These are phyloP conservation scores for Cenopis cana DNA, from an alignment of 2,888 invertebrate genomes.

Conservation along the genomic window DNA sequence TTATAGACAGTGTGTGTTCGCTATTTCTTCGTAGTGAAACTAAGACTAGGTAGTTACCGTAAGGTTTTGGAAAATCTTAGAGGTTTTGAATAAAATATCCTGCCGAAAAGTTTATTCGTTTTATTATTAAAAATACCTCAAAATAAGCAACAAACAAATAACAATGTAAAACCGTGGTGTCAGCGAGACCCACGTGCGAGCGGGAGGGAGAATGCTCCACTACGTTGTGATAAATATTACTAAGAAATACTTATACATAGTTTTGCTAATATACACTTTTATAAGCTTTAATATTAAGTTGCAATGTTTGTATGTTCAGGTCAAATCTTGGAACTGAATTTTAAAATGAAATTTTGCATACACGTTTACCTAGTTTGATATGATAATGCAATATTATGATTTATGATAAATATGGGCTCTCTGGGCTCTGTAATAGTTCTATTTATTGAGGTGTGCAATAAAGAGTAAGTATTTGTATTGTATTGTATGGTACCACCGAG, in stretches of 20 bases:
- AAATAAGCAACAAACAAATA: constrained; percentile 85
- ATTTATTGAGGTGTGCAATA: too few species aligned
- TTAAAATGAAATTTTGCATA: too few species aligned
- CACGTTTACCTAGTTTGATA: too few species aligned
- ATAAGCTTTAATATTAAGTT: too few species aligned
- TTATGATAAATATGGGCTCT: too few species aligned
- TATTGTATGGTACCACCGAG: too few species aligned
- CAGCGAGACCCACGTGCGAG: constrained; percentile 54
- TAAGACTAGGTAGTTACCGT: constrained; percentile 44
- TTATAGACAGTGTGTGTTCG: constrained; percentile 8
- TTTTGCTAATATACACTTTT: too few species aligned
- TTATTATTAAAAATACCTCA: constrained; percentile 82
- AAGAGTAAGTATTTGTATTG: too few species aligned
- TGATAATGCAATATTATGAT: too few species aligned
- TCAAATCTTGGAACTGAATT: too few species aligned
- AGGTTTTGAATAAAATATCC: constrained; percentile 75
- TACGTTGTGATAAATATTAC: not conserved
- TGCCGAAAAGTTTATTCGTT: constrained; percentile 72
- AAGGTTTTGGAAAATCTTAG: constrained; percentile 60
- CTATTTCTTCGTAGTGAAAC: constrained; percentile 29
- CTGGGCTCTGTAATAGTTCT: too few species aligned
- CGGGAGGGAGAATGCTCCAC: constrained; percentile 15
- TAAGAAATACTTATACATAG: not conserved
- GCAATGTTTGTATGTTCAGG: too few species aligned
- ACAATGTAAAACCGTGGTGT: constrained; percentile 78